Evolutionary conservation across 2,888 invertebrate genomes (phyloP).

Genomic region (Drosophila monieri): DNA sequence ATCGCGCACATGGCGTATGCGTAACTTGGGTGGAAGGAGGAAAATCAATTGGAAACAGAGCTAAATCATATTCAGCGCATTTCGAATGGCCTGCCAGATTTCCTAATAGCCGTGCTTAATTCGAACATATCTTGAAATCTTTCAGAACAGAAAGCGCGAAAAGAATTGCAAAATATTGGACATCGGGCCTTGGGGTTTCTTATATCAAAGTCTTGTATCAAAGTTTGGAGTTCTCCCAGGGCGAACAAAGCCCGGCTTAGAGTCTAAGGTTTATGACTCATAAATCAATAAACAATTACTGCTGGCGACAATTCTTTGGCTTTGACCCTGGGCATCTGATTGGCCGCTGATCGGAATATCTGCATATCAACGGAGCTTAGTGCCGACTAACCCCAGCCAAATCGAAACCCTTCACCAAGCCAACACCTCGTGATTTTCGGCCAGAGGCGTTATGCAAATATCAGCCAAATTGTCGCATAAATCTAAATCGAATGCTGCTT

Average conservation of each 20-base stretch:
- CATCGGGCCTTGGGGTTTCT: conserved; percentile 16
- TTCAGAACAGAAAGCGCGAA: conserved; percentile 28
- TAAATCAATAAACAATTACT: conserved; percentile 62
- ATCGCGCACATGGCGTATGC: conserved; percentile 67
- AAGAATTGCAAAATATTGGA: conserved; percentile 37
- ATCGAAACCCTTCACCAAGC: conserved; percentile 49
- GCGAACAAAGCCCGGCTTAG: conserved; percentile 59
- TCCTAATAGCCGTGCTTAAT: conserved; percentile 74
- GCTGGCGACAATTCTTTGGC: conserved; percentile 40
- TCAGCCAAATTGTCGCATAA: conserved; percentile 48
- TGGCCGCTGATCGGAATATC: conserved; percentile 44
- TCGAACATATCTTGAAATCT: conserved; percentile 36
- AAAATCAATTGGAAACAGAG: conserved; percentile 59
- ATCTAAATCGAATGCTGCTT: conserved; percentile 48
- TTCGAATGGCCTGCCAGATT: conserved; percentile 72
- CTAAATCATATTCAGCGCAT: conserved; percentile 58
- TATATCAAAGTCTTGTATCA: conserved; percentile 5
- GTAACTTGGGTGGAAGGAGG: conserved; percentile 63
- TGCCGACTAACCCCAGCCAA: conserved; percentile 4
- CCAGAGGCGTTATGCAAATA: conserved; percentile 60
- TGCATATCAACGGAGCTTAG: conserved; percentile 60
- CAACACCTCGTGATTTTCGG: conserved; percentile 35
- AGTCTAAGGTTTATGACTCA: conserved; percentile 71
- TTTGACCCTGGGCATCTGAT: conserved; percentile 40
- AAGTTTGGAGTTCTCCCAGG: conserved; percentile 21